Base-by-base conservation (phyloP, 2,888 invertebrate genomes). In the Neelides folsomi region DNA sequence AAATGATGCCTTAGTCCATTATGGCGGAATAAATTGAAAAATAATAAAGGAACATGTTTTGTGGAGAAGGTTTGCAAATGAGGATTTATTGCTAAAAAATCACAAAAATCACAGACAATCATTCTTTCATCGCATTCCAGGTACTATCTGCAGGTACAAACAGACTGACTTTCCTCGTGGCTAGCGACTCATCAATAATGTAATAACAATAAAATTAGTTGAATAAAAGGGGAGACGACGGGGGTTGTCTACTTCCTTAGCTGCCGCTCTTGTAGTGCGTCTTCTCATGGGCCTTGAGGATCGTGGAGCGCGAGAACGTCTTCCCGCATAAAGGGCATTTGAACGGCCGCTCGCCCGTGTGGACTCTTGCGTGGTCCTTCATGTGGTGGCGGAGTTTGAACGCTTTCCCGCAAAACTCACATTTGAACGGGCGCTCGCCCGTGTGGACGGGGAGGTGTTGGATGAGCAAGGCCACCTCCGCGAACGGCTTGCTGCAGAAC, bases 321-420 rank as follows among this genome's bases (percentile, higher is more conserved):
- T 89, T 89, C 60, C 88, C 88, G 72, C 89, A 89, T 66, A 88
- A 76, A 58, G 82, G 80, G 73, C 88, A 89, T 66, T 87, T 80
- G 76, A 89, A 89, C 44, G 88, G 88, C 65, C 88, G 77, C 71
- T 89, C 88, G 65, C 89, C 89, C 66, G 88, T 89, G 71, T 89
- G 89, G 59, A 89, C 88, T 68, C 88, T 81, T 75, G 87, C 88
- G 71, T 89, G 89, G 75, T 89, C 88, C 74, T 89, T 89, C 88
- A 89, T 88, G 75, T 89, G 88, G 71, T 89, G 88, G 59, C 88
- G 78, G 68, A 89, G 75, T 71, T 89, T 89, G 77, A 89, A 89
- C 66, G 88, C 88, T 74, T 89, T 89, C 61, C 88, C 88, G 73
- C 89, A 89, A 75, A 87, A 89, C 72, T 89, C 88, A 76, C 88